phyloP scores from a whole-genome alignment of 2,113 vertebrate species.

The Podarcis muralis region DNA sequence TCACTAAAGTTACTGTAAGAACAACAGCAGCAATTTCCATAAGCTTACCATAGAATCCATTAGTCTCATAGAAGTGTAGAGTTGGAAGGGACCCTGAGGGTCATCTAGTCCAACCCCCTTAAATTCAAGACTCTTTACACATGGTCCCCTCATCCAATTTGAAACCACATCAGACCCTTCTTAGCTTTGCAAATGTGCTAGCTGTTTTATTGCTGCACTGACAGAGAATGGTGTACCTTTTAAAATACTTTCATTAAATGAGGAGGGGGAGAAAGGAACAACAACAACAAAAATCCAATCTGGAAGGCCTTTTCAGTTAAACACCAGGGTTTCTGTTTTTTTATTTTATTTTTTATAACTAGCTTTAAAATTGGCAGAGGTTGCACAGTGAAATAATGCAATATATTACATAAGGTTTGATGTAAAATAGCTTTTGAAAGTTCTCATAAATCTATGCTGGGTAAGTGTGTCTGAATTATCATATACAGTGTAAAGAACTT shows the following conservation, averaged over 20 bases:
- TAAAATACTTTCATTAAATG: not conserved
- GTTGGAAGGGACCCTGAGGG: no score
- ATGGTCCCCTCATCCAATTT: no score
- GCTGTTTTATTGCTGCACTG: no score
- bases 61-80: no score
- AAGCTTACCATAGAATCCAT: not conserved
- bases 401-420: not conserved
- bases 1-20: not conserved
- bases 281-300: not conserved
- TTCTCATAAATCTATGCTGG: constrained; percentile 38
- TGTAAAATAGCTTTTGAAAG: constrained; percentile 23
- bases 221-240: not conserved
- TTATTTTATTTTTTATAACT: not conserved
- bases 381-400: not conserved
- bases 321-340: not conserved
- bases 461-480: constrained; percentile 38
- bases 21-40: not conserved
- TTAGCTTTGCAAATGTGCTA: no score
- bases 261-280: not conserved
- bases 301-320: not conserved
- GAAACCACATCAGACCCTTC: no score
- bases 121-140: no score
- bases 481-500: constrained; percentile 27
- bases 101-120: no score
- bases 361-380: not conserved